phyloP scores from a whole-genome alignment of 2,113 vertebrate genomes.

The Cyanoliseus patagonus region DNA sequence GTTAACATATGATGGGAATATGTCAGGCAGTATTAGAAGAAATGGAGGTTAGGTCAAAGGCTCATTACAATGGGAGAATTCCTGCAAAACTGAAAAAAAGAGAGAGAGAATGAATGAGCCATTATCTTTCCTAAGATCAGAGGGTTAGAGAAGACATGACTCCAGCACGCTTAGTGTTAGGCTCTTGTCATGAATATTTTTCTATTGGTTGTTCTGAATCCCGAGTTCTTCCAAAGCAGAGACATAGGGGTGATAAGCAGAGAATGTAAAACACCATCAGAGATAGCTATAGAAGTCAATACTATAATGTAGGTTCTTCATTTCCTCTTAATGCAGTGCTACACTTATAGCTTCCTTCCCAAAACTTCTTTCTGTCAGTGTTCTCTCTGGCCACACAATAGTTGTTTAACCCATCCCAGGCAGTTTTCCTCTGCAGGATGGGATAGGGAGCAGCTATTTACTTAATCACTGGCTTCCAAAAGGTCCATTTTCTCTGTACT shows the following conservation, averaged over 20 bases:
- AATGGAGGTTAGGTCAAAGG: slow-evolving; percentile 57
- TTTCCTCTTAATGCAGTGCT: not conserved
- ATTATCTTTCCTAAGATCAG: slow-evolving; percentile 26
- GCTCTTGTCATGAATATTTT: not conserved
- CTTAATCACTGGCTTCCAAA: not conserved
- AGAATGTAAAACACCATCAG: not conserved
- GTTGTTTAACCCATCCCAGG: not conserved
- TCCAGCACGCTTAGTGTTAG: not conserved
- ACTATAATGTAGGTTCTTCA: not conserved
- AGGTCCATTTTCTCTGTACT: rapidly evolving
- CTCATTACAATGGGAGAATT: slow-evolving; percentile 55
- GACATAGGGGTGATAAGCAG: not conserved
- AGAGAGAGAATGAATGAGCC: slow-evolving; percentile 27
- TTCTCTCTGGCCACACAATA: not conserved
- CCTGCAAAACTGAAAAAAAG: slow-evolving; percentile 23
- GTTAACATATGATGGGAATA: slow-evolving; percentile 69
- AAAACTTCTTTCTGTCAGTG: not conserved
- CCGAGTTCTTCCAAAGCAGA: not conserved
- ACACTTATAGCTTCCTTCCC: not conserved
- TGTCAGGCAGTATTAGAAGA: slow-evolving; percentile 60
- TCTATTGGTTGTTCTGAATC: not conserved
- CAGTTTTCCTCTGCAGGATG: not conserved
- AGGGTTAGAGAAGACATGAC: not conserved
- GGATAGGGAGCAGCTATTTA: not conserved
- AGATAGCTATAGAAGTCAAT: not conserved